These are phyloP conservation scores for Drosophila fulvimacula DNA, from an alignment of 2,888 invertebrate genomes.

Conservation along the genomic window DNA sequence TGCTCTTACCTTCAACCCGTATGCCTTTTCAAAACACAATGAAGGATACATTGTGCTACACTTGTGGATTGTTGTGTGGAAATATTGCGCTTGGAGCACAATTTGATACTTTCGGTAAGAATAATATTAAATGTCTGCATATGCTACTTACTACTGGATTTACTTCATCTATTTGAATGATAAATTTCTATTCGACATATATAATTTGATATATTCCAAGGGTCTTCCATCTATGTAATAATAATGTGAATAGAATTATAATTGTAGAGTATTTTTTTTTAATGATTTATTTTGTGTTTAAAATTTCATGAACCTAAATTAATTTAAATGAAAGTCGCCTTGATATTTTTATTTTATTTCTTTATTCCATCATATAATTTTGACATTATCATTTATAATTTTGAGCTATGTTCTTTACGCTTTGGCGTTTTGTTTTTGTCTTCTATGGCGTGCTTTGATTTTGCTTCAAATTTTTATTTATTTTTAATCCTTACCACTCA, in stretches of 20 bases:
- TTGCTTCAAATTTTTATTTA: conserved; percentile 43
- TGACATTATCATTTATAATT: conserved; percentile 70
- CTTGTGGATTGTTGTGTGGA: neutral
- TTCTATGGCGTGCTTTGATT: conserved; percentile 69
- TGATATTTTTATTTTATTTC: conserved; percentile 54
- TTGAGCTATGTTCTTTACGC: conserved; percentile 73
- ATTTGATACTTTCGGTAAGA: neutral
- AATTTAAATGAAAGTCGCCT: conserved; percentile 9
- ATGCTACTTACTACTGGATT: neutral
- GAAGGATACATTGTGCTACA: neutral
- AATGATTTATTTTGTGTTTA: too few relatives aligned
- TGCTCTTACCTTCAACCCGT: neutral
- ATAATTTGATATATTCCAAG: too few relatives aligned
- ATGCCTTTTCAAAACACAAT: neutral
- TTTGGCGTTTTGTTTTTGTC: conserved; percentile 45
- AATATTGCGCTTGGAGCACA: neutral
- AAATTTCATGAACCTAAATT: neutral
- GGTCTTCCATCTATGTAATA: too few relatives aligned
- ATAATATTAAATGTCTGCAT: neutral
- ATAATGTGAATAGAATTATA: too few relatives aligned
- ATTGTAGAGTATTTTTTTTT: too few relatives aligned
- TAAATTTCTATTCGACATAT: too few relatives aligned
- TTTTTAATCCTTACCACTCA: conserved; percentile 54
- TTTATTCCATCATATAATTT: conserved; percentile 77
- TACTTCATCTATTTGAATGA: too few relatives aligned